phyloP scores from a whole-genome alignment of 2,888 invertebrate species.

The Xylocampa areola region DNA sequence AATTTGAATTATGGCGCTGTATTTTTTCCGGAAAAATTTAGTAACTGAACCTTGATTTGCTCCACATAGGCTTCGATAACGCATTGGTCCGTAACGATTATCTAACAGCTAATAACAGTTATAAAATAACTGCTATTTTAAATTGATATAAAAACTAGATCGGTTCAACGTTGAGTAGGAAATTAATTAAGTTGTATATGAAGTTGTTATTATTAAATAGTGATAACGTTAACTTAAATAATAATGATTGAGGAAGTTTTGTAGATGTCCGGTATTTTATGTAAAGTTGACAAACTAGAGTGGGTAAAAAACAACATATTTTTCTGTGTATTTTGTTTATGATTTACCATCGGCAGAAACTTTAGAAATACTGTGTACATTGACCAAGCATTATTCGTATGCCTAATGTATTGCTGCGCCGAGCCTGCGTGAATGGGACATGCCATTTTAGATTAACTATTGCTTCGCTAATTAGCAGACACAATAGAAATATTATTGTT shows the following conservation, averaged over 20 bases:
- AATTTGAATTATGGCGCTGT: no score
- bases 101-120: slow-evolving; percentile 54
- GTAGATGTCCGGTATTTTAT: slow-evolving; percentile 22
- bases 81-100: slow-evolving; percentile 55
- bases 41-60: slow-evolving; percentile 35
- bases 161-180: slow-evolving; percentile 14
- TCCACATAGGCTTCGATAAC: slow-evolving; percentile 43
- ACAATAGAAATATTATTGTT: no score
- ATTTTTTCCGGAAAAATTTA: no score
- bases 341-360: no score
- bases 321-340: no score
- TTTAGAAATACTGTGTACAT: no score
- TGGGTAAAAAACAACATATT: slow-evolving; percentile 1
- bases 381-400: no score
- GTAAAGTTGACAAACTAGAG: slow-evolving; percentile 18
- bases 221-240: slow-evolving; percentile 9
- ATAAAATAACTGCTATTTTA: slow-evolving; percentile 39
- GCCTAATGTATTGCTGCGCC: no score
- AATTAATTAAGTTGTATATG: slow-evolving; percentile 19
- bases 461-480: no score
- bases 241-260: slow-evolving; percentile 40
- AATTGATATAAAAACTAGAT: slow-evolving; percentile 24
- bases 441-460: no score
- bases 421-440: no score
- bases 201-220: slow-evolving; percentile 4